Base-by-base conservation (phyloP, 2,113 vertebrate genomes). In the Poeciliopsis occidentalis region DNA sequence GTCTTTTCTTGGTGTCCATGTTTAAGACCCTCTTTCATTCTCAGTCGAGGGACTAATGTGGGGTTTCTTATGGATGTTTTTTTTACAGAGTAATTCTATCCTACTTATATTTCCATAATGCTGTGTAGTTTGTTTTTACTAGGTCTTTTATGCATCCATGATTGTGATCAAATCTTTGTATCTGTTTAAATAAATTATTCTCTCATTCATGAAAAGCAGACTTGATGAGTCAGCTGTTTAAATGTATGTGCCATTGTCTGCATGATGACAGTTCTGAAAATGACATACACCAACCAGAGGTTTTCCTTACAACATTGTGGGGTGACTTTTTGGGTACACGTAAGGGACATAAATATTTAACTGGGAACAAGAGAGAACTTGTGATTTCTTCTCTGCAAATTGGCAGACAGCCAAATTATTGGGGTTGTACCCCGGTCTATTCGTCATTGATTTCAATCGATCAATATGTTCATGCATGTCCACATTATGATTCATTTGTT, bases 111-210 rank as follows among this genome's bases (percentile, higher is more conserved):
- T 90, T 84, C 71, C 77, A 87, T 88, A 79, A 90, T 90, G 84
- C 89, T 91, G 82, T 85, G 79, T 89, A 79, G 61, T 76, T 80
- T 89, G 76, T 75, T 79, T 65, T 89, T 71, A 80, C 80, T 80
- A 79, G 80, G 69, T 81, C 65, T 89, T 90, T 90, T 80, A 90
- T 86, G 81, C 77, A 85, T 87, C 85, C 77, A 83, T 83, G 76
- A 85, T 91, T 91, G 75, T 85, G 89, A 90, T 92, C 82, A 83
- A 91, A 82, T 75, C 73, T 75, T 84, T 92, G 86, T 92, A 87
- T 89, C 84, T 92, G 83, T 81, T 88, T 78, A 84, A 94, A 93
- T 92, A 89, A 94, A 93, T 92, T 93, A 89, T 93, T 93, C 73
- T 88, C 65, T 75, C 73, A 74, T 31, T 60, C 69, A 79, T 73